phyloP scores from a whole-genome alignment of 2,797 vertebrate species.

The Bufotes viridis region DNA sequence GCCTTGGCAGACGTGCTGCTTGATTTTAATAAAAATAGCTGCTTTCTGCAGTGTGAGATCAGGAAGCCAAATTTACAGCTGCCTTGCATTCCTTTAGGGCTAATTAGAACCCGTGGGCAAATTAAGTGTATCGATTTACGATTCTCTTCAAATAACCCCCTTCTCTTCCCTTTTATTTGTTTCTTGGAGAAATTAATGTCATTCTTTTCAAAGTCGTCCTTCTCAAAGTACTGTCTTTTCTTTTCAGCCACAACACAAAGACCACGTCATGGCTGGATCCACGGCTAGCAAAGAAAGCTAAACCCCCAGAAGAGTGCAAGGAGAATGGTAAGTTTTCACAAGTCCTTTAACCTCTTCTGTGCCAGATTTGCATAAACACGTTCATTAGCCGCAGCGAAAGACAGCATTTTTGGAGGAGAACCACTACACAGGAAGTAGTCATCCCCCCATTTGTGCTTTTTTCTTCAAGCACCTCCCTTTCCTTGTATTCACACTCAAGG shows the following conservation, averaged over 20 bases:
- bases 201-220: slow-evolving; percentile 79
- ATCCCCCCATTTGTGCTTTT: slow-evolving; percentile 69
- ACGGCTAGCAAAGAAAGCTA: slow-evolving; percentile 97
- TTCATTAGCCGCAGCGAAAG: slow-evolving; percentile 40
- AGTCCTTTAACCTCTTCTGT: slow-evolving; percentile 56
- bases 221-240: slow-evolving; percentile 84
- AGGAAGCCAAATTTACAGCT: slow-evolving; percentile 87
- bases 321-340: slow-evolving; percentile 93
- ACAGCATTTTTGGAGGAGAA: slow-evolving; percentile 38
- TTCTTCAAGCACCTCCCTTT: slow-evolving; percentile 70
- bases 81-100: slow-evolving; percentile 84
- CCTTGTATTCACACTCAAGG: slow-evolving; percentile 71
- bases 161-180: slow-evolving; percentile 61
- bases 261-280: slow-evolving; percentile 99
- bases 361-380: not conserved
- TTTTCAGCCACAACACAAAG: slow-evolving; percentile 99
- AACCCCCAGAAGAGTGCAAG: slow-evolving; percentile 98
- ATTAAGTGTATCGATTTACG: slow-evolving; percentile 92
- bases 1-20: slow-evolving; percentile 82
- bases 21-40: slow-evolving; percentile 86
- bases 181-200: slow-evolving; percentile 78
- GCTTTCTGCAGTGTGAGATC: slow-evolving; percentile 81
- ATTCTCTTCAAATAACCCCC: slow-evolving; percentile 82
- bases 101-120: slow-evolving; percentile 91
- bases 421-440: slow-evolving; percentile 70